Evolutionary conservation across 2,797 vertebrate genomes (phyloP).

Genomic region (Gobio occitaniae): DNA sequence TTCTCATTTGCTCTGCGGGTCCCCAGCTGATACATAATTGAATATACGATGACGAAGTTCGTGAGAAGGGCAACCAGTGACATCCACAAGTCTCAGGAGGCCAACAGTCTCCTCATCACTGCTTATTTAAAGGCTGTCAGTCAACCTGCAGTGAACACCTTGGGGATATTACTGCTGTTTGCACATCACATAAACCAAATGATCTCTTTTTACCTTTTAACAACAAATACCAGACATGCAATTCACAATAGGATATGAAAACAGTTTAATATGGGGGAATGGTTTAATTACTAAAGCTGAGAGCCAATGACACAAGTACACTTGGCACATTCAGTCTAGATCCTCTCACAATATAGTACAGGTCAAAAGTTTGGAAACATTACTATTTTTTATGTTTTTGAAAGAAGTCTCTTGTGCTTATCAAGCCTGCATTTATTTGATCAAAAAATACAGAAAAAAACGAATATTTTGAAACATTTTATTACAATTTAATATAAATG

Average conservation of each 20-base stretch:
- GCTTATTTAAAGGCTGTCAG: conserved; percentile 54
- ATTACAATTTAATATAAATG: no score
- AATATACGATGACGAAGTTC: conserved; percentile 53
- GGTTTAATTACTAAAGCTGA: conserved; percentile 3
- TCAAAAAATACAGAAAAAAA: no score
- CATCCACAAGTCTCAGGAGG: conserved; percentile 44
- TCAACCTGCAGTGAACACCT: conserved; percentile 43
- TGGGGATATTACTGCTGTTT: conserved; percentile 27
- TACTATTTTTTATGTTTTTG: no score
- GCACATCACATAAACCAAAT: background rate
- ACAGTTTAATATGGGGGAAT: background rate
- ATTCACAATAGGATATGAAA: background rate
- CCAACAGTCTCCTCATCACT: conserved; percentile 33
- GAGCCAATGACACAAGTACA: background rate
- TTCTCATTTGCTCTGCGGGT: conserved; percentile 50
- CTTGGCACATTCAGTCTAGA: no score
- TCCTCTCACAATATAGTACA: no score
- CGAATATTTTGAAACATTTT: no score
- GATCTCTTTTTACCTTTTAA: background rate
- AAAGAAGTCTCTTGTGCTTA: no score
- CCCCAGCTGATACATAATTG: conserved; percentile 57
- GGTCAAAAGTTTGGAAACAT: no score
- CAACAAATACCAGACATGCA: conserved; percentile 4
- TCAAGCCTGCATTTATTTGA: no score
- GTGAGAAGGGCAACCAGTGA: conserved; percentile 56